Conservation (phyloP, 2,113 vertebrate genomes). For the Brachypteracias leptosomus region DNA sequence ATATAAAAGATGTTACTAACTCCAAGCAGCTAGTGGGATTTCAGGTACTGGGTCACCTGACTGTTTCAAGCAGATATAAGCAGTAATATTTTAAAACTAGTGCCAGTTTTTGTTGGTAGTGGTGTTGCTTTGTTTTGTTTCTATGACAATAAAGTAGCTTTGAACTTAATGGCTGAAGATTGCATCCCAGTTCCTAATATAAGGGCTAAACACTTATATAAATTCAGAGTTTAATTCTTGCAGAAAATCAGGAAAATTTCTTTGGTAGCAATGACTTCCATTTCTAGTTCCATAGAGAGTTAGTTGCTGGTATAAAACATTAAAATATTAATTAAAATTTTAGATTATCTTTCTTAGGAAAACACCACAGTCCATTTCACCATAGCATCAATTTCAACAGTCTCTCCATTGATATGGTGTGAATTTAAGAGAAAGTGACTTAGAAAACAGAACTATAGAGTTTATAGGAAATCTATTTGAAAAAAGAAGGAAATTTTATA, state of each 20-base stretch:
- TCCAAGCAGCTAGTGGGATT: neutral
- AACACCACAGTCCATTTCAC: neutral
- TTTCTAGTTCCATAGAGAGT: neutral
- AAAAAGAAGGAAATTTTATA: neutral
- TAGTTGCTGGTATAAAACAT: neutral
- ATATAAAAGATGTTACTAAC: neutral
- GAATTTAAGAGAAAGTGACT: neutral
- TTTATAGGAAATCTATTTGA: neutral
- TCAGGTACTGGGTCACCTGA: neutral
- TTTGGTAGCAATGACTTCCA: neutral
- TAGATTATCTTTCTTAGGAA: neutral
- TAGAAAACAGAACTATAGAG: neutral
- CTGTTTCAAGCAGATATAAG: neutral
- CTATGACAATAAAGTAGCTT: neutral
- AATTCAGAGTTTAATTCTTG: neutral
- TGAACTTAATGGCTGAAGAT: neutral
- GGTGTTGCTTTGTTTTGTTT: neutral
- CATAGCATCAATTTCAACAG: neutral
- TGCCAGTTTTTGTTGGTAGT: accelerated
- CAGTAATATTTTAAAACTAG: neutral
- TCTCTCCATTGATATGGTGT: neutral
- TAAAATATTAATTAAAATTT: neutral
- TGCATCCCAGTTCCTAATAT: neutral
- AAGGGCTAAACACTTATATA: neutral
- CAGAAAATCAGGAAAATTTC: neutral